Percentiles rank a stretch among this genome's conserved stretches.
Conservation (phyloP, 1,140 invertebrate species). For the Lycorma delicatula region DNA sequence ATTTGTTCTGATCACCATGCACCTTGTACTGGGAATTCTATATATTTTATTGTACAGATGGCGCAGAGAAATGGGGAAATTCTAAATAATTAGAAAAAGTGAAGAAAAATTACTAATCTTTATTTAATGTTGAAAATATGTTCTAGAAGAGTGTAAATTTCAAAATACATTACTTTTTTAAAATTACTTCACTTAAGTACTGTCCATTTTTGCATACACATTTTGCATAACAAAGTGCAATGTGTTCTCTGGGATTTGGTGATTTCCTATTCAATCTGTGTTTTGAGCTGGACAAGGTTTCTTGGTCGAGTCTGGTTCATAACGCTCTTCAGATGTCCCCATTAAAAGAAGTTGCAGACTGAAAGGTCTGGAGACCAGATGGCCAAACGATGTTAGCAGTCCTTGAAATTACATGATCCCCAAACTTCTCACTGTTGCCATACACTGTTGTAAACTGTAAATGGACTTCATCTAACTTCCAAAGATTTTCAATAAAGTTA, state of each 20-base stretch:
- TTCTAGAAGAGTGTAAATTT: background rate
- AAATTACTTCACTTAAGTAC: background rate
- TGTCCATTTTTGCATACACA: background rate
- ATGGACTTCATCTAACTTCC: too few species aligned
- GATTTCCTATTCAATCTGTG: too few species aligned
- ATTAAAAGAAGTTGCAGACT: background rate
- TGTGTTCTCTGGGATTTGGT: background rate
- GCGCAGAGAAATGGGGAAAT: background rate
- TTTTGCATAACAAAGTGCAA: background rate
- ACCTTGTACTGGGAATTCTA: too few species aligned
- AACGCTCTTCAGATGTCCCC: background rate
- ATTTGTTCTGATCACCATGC: too few species aligned
- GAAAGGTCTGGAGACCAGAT: background rate
- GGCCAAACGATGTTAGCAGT: background rate
- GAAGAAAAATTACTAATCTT: background rate
- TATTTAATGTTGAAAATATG: background rate
- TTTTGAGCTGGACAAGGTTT: background rate
- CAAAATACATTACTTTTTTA: background rate
- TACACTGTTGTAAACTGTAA: too few species aligned
- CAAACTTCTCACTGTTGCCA: too few species aligned
- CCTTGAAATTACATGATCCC: too few species aligned
- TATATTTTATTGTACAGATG: constrained; percentile 9
- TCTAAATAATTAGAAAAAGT: background rate
- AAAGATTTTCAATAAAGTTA: background rate
- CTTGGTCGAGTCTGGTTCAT: background rate